A percentile compares a stretch with the other conserved stretches of the same genome.
These are phyloP conservation scores for Oenanthe melanoleuca DNA, from an alignment of 2,113 vertebrate species.

Conservation along the genomic window DNA sequence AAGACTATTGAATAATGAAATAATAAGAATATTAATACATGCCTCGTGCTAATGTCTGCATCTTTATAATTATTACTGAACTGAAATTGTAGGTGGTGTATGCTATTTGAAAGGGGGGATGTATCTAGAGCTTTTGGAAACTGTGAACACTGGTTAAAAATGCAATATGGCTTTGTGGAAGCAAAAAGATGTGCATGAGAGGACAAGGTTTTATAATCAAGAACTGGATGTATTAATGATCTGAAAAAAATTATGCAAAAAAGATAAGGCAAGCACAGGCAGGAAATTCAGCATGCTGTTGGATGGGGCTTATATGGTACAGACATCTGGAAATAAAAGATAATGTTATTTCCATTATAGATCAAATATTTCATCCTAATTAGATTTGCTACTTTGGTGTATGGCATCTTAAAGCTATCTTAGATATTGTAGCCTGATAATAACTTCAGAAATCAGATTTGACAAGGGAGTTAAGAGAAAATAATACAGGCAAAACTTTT, in stretches of 20 bases:
- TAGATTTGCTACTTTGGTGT: constrained; percentile 8
- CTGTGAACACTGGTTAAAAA: constrained; percentile 25
- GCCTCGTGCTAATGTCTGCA: background rate
- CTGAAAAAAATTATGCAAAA: background rate
- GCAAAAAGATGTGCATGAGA: background rate
- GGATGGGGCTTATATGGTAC: background rate
- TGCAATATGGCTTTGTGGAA: constrained; percentile 11
- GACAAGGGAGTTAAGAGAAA: background rate
- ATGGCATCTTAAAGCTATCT: background rate
- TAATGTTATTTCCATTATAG: background rate
- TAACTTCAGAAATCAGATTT: background rate
- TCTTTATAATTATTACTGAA: background rate
- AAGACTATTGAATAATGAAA: background rate
- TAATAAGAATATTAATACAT: background rate
- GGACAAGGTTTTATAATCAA: background rate
- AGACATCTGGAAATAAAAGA: constrained; percentile 27
- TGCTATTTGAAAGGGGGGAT: background rate
- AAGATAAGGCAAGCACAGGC: background rate
- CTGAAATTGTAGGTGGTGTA: background rate
- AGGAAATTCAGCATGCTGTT: constrained; percentile 30
- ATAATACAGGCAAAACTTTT: background rate
- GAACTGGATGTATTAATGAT: background rate
- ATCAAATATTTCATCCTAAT: constrained; percentile 27
- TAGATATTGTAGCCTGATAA: background rate
- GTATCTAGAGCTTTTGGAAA: background rate